These are phyloP conservation scores for Oreochromis aureus DNA, from an alignment of 2,113 vertebrate genomes.

Conservation along the genomic window DNA sequence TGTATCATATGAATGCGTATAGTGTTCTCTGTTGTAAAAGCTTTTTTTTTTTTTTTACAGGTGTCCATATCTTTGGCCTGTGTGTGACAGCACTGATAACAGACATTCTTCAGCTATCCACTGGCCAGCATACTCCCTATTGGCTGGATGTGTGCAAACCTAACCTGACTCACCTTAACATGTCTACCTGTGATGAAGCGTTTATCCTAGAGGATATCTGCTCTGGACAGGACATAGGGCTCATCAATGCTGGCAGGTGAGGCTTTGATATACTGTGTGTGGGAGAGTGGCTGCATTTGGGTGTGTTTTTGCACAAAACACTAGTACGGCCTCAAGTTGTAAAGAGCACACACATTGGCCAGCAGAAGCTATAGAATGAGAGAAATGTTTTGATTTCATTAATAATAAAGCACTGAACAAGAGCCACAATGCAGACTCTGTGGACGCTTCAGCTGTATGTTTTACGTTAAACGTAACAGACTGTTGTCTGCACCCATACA, in stretches of 20 bases:
- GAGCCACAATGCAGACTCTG: neutral
- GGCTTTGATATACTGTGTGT: neutral
- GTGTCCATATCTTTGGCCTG: constrained; percentile 94
- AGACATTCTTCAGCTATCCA: constrained; percentile 94
- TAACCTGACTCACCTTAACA: constrained; percentile 91
- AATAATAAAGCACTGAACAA: neutral
- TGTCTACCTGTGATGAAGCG: constrained; percentile 87
- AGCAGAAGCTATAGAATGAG: neutral
- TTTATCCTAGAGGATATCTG: constrained; percentile 97
- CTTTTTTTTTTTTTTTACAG: constrained; percentile 44
- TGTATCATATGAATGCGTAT: neutral
- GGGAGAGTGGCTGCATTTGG: neutral
- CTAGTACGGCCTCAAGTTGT: neutral
- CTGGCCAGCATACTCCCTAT: constrained; percentile 93
- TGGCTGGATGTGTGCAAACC: constrained; percentile 98
- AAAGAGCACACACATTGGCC: neutral
- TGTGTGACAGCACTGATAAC: constrained; percentile 96
- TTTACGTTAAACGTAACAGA: neutral
- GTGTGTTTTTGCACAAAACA: neutral
- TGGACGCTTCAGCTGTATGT: neutral
- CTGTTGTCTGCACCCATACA: neutral
- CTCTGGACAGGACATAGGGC: constrained; percentile 82
- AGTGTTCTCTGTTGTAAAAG: neutral
- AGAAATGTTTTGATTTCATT: neutral
- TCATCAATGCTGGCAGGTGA: constrained; percentile 94